These are phyloP conservation scores for Tapirus terrestris DNA, from an alignment of 2,113 vertebrate genomes.

Conservation along the genomic window DNA sequence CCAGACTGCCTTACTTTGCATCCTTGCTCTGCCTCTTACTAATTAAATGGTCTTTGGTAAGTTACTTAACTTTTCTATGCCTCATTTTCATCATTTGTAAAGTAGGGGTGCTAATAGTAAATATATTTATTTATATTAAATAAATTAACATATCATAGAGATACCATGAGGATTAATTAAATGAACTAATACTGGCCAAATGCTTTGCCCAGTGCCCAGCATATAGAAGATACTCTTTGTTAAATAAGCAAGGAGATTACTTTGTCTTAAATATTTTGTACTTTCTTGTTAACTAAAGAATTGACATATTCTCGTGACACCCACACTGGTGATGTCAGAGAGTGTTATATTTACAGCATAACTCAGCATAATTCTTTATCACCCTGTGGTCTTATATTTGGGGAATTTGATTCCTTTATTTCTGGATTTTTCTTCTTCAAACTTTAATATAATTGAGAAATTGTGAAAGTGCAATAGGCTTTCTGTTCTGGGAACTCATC, in stretches of 20 bases:
- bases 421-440: slow-evolving; percentile 56
- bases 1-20: neutral
- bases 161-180: slow-evolving; percentile 32
- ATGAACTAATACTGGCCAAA: slow-evolving; percentile 25
- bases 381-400: slow-evolving; percentile 37
- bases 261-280: slow-evolving; percentile 54
- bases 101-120: slow-evolving; percentile 2
- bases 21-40: neutral
- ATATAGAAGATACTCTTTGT: neutral
- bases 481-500: slow-evolving; percentile 73
- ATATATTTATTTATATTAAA: neutral
- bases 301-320: neutral
- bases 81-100: slow-evolving; percentile 42
- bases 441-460: slow-evolving; percentile 56
- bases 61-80: neutral
- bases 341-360: slow-evolving; percentile 2
- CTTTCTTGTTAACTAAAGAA: slow-evolving; percentile 26
- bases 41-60: neutral
- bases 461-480: slow-evolving; percentile 45
- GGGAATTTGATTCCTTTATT: slow-evolving; percentile 14
- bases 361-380: neutral
- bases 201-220: neutral
- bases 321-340: neutral
- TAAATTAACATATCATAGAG: neutral
- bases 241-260: slow-evolving; percentile 10